These are phyloP conservation scores for Belonocnema kinseyi DNA, from an alignment of 1,140 invertebrate genomes.

Conservation along the genomic window DNA sequence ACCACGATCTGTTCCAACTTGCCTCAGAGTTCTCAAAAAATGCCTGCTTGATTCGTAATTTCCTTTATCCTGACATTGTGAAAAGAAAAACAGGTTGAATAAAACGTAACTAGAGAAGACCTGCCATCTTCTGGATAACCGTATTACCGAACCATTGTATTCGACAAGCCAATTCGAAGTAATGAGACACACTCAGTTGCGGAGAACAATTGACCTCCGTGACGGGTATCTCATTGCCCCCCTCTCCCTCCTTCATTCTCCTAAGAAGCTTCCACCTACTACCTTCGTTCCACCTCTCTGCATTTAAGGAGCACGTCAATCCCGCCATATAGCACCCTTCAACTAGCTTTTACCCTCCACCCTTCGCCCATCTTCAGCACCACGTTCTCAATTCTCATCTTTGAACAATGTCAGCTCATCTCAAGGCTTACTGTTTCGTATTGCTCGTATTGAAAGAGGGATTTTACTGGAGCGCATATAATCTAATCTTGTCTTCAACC, in stretches of 20 bases:
- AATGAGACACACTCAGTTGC: constrained; percentile 70
- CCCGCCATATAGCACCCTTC: constrained; percentile 49
- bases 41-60: background rate
- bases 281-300: constrained; percentile 49
- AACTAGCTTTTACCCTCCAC: constrained; percentile 35
- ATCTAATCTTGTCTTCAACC: constrained; percentile 35
- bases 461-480: constrained; percentile 44
- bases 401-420: constrained; percentile 42
- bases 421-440: constrained; percentile 37
- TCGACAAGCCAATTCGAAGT: constrained; percentile 71
- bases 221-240: constrained; percentile 39
- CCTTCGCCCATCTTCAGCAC: constrained; percentile 34
- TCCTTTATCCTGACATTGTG: background rate
- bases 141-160: constrained; percentile 72
- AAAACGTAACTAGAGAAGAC: constrained; percentile 13
- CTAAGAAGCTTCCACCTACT: constrained; percentile 41
- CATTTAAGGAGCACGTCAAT: constrained; percentile 65
- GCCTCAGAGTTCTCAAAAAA: too few species aligned
- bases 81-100: background rate
- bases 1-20: too few species aligned
- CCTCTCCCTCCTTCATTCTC: background rate
- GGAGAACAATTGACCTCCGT: constrained; percentile 69
- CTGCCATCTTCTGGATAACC: constrained; percentile 62
- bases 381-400: constrained; percentile 42
- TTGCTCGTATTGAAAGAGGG: constrained; percentile 42